Conservation (phyloP, 64 coral and sea anemone species). For the Trachythela sp. region DNA sequence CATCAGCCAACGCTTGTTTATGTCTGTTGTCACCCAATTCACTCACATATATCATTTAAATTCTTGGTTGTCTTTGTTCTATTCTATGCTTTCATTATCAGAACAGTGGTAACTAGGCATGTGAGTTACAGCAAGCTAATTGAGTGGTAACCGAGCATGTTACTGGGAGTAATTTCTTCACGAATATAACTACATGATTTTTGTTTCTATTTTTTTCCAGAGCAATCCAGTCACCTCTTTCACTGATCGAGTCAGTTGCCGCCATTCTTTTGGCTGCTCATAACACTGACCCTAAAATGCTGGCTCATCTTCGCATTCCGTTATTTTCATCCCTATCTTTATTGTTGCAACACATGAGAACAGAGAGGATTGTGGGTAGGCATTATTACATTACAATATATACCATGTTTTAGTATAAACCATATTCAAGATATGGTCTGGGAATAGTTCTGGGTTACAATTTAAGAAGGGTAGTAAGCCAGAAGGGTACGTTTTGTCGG, state of each 20-base stretch:
- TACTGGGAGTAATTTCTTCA: neutral
- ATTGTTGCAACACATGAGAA: conserved; percentile 72
- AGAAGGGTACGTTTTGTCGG: too few species aligned
- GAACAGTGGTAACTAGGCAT: too few species aligned
- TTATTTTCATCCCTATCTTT: conserved; percentile 77
- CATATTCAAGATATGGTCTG: too few species aligned
- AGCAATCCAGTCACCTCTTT: conserved; percentile 47
- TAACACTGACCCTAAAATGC: conserved; percentile 62
- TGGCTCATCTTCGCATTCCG: conserved; percentile 61
- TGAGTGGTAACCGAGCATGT: neutral
- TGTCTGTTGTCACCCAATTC: too few species aligned
- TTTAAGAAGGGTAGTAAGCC: too few species aligned
- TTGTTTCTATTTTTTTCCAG: conserved; percentile 30
- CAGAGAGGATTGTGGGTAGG: conserved; percentile 55
- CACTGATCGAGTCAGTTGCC: conserved; percentile 55
- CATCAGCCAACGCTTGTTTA: too few species aligned
- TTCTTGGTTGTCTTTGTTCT: too few species aligned
- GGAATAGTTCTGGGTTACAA: too few species aligned
- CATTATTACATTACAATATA: neutral
- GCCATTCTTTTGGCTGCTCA: conserved; percentile 64
- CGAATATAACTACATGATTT: neutral
- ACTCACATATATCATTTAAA: too few species aligned
- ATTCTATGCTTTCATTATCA: too few species aligned
- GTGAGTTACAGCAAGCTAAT: too few species aligned
- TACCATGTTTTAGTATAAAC: too few species aligned